A percentile compares a stretch with the other conserved stretches of the same genome.
Conservation (phyloP, 53 echinoderm and acorn worm genomes). For the Henricia sp. region DNA sequence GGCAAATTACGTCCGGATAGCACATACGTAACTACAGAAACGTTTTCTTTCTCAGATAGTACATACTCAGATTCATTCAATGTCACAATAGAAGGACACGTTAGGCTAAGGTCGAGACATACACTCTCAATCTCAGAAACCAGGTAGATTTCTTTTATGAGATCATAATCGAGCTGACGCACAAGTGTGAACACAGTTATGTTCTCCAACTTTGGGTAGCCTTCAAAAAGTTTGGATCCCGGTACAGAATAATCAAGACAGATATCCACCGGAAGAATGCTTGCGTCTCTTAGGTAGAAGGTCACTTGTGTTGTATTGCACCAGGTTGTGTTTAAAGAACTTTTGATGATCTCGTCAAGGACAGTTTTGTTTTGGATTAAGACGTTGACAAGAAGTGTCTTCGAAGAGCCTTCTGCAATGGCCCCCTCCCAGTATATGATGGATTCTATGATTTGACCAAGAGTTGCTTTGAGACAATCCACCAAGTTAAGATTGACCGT, state of each 20-base stretch:
- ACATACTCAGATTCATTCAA: slow-evolving; percentile 5
- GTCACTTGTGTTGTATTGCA: slow-evolving; percentile 19
- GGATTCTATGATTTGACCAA: neutral
- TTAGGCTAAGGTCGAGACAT: slow-evolving; percentile 10
- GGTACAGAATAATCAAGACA: neutral
- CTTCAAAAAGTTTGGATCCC: slow-evolving; percentile 5
- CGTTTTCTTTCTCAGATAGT: neutral
- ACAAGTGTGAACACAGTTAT: neutral
- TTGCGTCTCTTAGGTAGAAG: neutral
- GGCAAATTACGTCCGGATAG: slow-evolving; percentile 5
- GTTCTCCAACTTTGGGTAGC: neutral
- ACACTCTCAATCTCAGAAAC: neutral
- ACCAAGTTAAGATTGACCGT: slow-evolving; percentile 31
- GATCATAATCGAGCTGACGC: slow-evolving; percentile 15
- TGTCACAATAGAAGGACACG: slow-evolving; percentile 8
- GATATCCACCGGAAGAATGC: neutral
- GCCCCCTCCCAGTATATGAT: slow-evolving; percentile 44
- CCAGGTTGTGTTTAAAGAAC: neutral
- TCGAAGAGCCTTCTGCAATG: neutral
- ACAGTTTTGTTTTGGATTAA: slow-evolving; percentile 5
- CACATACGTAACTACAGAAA: neutral
- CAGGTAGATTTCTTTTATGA: neutral
- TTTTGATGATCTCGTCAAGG: neutral
- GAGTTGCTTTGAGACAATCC: neutral
- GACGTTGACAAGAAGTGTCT: neutral